Evolutionary conservation across 1,140 invertebrate genomes (phyloP).

Genomic region (Brachionus sp.): DNA sequence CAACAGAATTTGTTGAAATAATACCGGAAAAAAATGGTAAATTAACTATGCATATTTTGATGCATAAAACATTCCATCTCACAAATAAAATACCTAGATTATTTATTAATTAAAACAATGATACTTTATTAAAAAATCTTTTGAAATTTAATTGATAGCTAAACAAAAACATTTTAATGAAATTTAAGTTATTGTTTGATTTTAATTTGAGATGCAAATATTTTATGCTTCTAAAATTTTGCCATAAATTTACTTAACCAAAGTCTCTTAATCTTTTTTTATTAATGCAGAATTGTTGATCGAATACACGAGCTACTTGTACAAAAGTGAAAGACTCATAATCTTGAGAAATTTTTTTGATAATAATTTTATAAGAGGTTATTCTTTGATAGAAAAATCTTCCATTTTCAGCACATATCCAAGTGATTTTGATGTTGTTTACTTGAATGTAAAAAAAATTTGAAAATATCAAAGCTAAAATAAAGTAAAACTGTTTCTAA

Average conservation of each 20-base stretch:
- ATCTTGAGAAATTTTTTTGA: neutral
- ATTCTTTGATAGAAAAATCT: neutral
- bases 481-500: neutral
- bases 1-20: neutral
- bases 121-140: no score
- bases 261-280: neutral
- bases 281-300: neutral
- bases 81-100: no score
- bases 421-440: conserved; percentile 32
- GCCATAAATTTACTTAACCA: neutral
- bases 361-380: neutral
- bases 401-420: neutral
- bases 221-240: no score
- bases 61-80: no score
- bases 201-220: no score
- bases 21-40: neutral
- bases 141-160: no score
- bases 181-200: no score
- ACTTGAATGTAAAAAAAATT: neutral
- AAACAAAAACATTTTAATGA: no score
- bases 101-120: no score
- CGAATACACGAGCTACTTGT: neutral
- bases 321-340: neutral
- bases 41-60: neutral
- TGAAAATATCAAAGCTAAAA: neutral